Evolutionary conservation across 1,140 invertebrate genomes (phyloP).

Genomic region (Bilobella aurantiaca): DNA sequence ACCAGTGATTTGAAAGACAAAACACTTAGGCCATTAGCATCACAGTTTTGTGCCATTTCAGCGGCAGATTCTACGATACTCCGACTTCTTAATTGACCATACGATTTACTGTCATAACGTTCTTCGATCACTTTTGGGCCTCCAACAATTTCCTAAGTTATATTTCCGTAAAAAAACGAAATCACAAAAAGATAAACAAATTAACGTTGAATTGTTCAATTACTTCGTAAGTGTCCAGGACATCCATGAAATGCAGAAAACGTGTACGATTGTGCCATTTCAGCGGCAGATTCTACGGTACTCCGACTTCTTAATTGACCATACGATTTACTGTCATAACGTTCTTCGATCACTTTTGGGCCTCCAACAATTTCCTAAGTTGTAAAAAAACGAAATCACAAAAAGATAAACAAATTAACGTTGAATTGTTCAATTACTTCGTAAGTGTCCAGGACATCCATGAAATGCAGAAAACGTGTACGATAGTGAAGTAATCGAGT

Average conservation of each 20-base stretch:
- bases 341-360: conserved; percentile 39
- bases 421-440: conserved; percentile 41
- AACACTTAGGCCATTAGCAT: conserved; percentile 49
- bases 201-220: neutral
- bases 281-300: conserved; percentile 48
- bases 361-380: conserved; percentile 44
- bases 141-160: conserved; percentile 43
- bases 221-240: conserved; percentile 56
- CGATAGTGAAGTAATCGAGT: conserved; percentile 50
- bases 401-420: neutral
- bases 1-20: conserved; percentile 62
- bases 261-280: conserved; percentile 53
- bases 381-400: neutral
- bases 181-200: conserved; percentile 9
- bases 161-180: conserved; percentile 5
- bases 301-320: conserved; percentile 49
- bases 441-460: conserved; percentile 56
- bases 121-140: conserved; percentile 41
- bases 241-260: conserved; percentile 52
- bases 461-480: conserved; percentile 50
- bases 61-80: conserved; percentile 49
- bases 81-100: conserved; percentile 50
- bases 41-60: conserved; percentile 53
- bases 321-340: conserved; percentile 50
- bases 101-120: conserved; percentile 48